These are phyloP conservation scores for Chaetodon trifascialis DNA, from an alignment of 2,113 vertebrate genomes.

Conservation along the genomic window DNA sequence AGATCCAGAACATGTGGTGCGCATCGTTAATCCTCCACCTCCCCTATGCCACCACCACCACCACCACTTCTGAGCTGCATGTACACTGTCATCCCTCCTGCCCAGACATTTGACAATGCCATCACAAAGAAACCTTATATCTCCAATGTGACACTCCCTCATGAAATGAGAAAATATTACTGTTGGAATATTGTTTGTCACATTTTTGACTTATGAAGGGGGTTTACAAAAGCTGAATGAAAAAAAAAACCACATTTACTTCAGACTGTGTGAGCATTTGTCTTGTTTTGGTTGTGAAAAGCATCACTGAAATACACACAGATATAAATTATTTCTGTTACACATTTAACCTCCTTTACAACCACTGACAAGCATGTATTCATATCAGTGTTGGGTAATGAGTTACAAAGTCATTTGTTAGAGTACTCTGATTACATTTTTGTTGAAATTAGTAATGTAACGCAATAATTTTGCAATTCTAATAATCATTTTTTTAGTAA, in stretches of 20 bases:
- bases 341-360: background rate
- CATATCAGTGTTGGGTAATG: too few relatives aligned
- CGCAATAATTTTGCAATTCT: too few relatives aligned
- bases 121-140: constrained; percentile 47
- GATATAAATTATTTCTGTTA: background rate
- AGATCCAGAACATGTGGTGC: constrained; percentile 71
- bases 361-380: background rate
- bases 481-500: too few relatives aligned
- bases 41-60: constrained; percentile 41
- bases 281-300: background rate
- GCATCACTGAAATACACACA: background rate
- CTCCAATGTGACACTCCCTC: constrained; percentile 22
- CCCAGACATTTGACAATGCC: constrained; percentile 50
- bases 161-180: constrained; percentile 32
- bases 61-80: constrained; percentile 46
- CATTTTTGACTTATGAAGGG: constrained; percentile 6
- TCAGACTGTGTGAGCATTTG: background rate
- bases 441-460: too few relatives aligned
- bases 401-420: too few relatives aligned
- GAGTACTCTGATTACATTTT: too few relatives aligned
- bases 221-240: constrained; percentile 15
- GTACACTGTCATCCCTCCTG: constrained; percentile 54
- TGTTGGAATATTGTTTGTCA: constrained; percentile 25
- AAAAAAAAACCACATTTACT: background rate
- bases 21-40: constrained; percentile 74